phyloP scores from a whole-genome alignment of 1,140 invertebrate species.

The Psix sp. region DNA sequence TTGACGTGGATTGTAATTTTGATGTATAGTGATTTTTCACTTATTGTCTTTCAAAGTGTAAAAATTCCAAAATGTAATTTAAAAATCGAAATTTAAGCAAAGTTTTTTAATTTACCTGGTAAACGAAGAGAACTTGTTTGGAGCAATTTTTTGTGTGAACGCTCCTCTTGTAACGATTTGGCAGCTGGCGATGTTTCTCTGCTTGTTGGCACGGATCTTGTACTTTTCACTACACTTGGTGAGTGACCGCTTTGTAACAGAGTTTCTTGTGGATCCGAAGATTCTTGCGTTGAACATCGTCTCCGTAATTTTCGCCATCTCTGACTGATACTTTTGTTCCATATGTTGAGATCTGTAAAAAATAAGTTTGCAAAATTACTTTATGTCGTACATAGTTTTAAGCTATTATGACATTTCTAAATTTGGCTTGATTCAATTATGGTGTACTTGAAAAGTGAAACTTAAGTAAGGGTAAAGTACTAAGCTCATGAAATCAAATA shows the following conservation, averaged over 20 bases:
- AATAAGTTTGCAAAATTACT: too few species aligned
- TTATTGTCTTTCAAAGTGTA: too few species aligned
- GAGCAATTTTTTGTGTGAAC: slow-evolving; percentile 76
- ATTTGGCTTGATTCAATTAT: too few species aligned
- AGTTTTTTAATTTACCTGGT: slow-evolving; percentile 74
- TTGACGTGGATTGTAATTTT: too few species aligned
- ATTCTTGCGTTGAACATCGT: slow-evolving; percentile 81
- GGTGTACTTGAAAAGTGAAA: too few species aligned
- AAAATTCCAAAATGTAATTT: not conserved
- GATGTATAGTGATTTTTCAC: not conserved
- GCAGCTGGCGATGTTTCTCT: slow-evolving; percentile 72
- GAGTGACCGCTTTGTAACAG: slow-evolving; percentile 60
- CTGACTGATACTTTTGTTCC: slow-evolving; percentile 85
- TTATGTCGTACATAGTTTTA: too few species aligned
- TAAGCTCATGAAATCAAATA: too few species aligned
- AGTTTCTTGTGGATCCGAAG: slow-evolving; percentile 74
- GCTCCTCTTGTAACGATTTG: slow-evolving; percentile 65
- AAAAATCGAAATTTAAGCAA: too few species aligned
- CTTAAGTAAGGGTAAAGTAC: too few species aligned
- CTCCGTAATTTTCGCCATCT: slow-evolving; percentile 83
- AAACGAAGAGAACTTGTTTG: slow-evolving; percentile 81
- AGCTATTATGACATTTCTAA: too few species aligned
- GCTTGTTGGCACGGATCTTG: slow-evolving; percentile 71
- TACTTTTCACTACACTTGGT: slow-evolving; percentile 66
- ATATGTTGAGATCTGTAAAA: slow-evolving; percentile 80